Evolutionary conservation across 2,888 invertebrate species (phyloP), one percentile per base, ranked within the genome.

Genomic region (Nephrotoma appendiculata): DNA sequence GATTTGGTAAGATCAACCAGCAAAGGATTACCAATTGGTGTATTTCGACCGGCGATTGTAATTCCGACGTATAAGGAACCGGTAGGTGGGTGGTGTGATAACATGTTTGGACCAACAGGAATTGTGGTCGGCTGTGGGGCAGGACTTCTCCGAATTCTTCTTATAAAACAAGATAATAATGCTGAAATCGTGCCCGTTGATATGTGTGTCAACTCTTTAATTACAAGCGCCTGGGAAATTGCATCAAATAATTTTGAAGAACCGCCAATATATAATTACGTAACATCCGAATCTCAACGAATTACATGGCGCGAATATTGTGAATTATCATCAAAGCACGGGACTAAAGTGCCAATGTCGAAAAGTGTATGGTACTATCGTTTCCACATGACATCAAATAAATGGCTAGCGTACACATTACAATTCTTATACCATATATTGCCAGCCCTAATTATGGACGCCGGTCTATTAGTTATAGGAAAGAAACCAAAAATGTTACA

Each of bases 221-320:
- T 93, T 87, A 91, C 92, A 9, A 89, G 90, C 42, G 92, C 90
- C 43, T 92, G 92, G 92, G 90, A 92, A 41, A 91, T 92, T 31
- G 86, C 11, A 31, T 6, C 84, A 6, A 52, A 86, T 9, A 15
- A n/a, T 9, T 87, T 87, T 57, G 87, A 87, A 9, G 92, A 92
- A 57, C 93, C 93, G 0, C 93, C 94, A 0, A 94, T 98, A 84
- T 98, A 96, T 92, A 98, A 98, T 92, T 97, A 95, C 90, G 96
- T 97, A 1, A 96, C 98, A 0, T 96, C 97, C 0, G 93, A 93
- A 1, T 94, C 96, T 87, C 97, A 97, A 89, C 94, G 95, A 0
- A 91, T 98, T 83, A 95, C 94, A 0, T 99, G 98, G 98, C 93
- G 92, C 0, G 93, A 95, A 85, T 96, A 96, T 89, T 90, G 92